Conservation (phyloP, 2,113 vertebrate species). For the Ploceus nigricollis region DNA sequence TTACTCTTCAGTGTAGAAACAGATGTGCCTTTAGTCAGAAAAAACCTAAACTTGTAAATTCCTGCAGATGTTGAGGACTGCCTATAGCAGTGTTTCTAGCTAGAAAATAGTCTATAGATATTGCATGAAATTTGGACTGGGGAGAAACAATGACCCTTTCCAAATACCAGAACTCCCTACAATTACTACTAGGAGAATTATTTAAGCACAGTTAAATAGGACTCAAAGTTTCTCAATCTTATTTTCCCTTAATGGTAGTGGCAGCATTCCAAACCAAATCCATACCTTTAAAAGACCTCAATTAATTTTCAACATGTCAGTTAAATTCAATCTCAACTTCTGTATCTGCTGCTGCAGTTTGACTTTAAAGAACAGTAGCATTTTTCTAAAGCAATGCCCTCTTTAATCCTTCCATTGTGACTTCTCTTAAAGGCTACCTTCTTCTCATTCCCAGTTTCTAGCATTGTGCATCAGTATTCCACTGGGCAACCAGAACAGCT, state of each 20-base stretch:
- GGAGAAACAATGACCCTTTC: not conserved
- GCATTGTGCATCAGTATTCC: conserved; percentile 41
- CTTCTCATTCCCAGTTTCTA: not conserved
- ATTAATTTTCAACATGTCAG: not conserved
- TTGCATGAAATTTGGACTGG: not conserved
- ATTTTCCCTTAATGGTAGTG: not conserved
- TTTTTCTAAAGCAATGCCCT: not conserved
- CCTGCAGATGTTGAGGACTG: not conserved
- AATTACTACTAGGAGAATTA: not conserved
- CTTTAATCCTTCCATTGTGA: not conserved
- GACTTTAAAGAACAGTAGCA: not conserved
- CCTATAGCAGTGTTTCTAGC: not conserved
- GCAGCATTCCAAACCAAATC: not conserved
- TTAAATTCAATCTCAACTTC: not conserved
- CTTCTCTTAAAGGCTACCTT: not conserved
- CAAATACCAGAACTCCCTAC: not conserved
- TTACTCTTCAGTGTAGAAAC: not conserved
- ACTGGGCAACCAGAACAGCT: not conserved
- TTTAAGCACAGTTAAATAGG: not conserved
- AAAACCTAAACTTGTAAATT: not conserved
- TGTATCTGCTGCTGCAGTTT: not conserved
- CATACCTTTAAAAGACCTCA: not conserved
- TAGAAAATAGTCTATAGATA: not conserved
- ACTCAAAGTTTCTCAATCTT: not conserved
- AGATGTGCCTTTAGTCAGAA: not conserved